Evolutionary conservation across 2,888 invertebrate genomes (phyloP).

Genomic region (Apotomis turbidana): DNA sequence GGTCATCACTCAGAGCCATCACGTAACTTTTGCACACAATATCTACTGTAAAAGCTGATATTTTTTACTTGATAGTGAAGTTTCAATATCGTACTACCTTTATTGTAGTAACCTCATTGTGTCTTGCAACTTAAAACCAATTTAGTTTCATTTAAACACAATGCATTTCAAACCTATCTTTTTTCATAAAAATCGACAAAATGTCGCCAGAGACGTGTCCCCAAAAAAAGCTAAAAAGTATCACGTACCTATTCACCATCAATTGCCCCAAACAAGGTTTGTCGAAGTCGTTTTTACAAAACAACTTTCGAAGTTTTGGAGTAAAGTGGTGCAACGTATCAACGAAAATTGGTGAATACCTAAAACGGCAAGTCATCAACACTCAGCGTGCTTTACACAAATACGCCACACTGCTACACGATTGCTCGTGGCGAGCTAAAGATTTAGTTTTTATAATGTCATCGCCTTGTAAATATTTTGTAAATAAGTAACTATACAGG

Average conservation of each 20-base stretch:
- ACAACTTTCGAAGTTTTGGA: slow-evolving; percentile 47
- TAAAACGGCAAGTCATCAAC: slow-evolving; percentile 51
- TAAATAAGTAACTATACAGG: background rate
- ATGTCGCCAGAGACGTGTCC: slow-evolving; percentile 19
- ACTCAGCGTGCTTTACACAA: slow-evolving; percentile 45
- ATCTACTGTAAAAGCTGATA: too few relatives aligned
- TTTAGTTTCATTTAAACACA: slow-evolving; percentile 21
- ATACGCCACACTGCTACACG: slow-evolving; percentile 2
- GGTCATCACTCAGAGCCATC: background rate
- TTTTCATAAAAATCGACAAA: slow-evolving; percentile 25
- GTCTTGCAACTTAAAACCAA: slow-evolving; percentile 7
- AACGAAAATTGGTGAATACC: slow-evolving; percentile 17
- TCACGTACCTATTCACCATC: slow-evolving; percentile 27
- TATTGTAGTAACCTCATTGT: background rate
- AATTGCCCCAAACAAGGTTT: slow-evolving; percentile 43
- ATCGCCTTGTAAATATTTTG: background rate
- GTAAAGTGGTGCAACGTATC: slow-evolving; percentile 48
- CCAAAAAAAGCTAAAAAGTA: slow-evolving; percentile 27
- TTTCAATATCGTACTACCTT: background rate
- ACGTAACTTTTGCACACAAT: background rate
- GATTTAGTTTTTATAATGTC: background rate
- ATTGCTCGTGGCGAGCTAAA: background rate
- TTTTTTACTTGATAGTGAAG: too few relatives aligned
- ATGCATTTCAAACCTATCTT: slow-evolving; percentile 23
- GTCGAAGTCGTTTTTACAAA: slow-evolving; percentile 35